Evolutionary conservation across 2,888 invertebrate species (phyloP).

Genomic region (Tenthredo notha): DNA sequence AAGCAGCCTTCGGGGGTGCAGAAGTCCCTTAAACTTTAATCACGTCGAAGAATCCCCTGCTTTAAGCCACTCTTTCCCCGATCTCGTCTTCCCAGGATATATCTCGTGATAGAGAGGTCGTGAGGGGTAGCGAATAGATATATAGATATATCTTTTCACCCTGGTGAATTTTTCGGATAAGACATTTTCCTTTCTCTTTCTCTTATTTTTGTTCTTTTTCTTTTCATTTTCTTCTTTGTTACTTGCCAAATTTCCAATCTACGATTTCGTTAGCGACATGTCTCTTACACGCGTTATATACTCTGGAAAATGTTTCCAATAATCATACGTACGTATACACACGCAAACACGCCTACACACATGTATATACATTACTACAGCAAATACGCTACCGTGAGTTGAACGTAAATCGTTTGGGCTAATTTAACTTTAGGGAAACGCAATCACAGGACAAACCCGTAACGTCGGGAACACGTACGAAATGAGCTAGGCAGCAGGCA

Average conservation of each 20-base stretch:
- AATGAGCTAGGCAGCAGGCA: conserved; percentile 30
- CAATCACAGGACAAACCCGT: conserved; percentile 43
- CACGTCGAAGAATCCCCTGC: conserved; percentile 47
- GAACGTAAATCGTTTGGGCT: conserved; percentile 45
- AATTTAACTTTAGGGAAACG: conserved; percentile 48
- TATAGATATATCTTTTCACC: conserved; percentile 25
- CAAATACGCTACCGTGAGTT: conserved; percentile 13
- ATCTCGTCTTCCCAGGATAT: conserved; percentile 21
- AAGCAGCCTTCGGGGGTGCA: conserved; percentile 23
- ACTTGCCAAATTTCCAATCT: not conserved
- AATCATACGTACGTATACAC: not conserved
- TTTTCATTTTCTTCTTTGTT: not conserved
- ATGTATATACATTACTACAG: not conserved
- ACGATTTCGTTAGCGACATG: not conserved
- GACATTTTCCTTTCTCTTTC: not conserved
- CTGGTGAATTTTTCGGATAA: conserved; percentile 29
- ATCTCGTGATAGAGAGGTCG: conserved; percentile 42
- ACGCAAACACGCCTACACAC: not conserved
- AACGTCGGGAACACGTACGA: conserved; percentile 47
- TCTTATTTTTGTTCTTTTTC: not conserved
- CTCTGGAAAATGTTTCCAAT: not conserved
- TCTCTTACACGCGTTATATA: not conserved
- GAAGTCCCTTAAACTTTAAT: conserved; percentile 47
- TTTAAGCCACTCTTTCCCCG: conserved; percentile 39
- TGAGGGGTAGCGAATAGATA: conserved; percentile 8